phyloP scores from a whole-genome alignment of 2,888 invertebrate genomes.

The Tetramorium bicarinatum region DNA sequence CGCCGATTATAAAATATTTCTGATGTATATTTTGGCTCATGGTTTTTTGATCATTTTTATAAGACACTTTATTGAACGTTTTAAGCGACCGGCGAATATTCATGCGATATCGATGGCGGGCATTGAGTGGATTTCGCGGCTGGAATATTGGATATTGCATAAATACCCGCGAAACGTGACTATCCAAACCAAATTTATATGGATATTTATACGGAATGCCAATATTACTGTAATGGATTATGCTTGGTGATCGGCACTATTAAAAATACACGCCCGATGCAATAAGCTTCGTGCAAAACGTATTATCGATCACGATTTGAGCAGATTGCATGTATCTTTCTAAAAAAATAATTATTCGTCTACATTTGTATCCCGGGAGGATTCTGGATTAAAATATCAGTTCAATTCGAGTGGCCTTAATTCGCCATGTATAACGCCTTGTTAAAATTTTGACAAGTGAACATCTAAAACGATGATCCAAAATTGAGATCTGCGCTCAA shows the following conservation, averaged over 20 bases:
- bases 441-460: background rate
- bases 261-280: slow-evolving; percentile 25
- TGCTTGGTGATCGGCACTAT: slow-evolving; percentile 22
- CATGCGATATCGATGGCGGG: slow-evolving; percentile 31
- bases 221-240: slow-evolving; percentile 45
- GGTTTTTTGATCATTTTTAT: slow-evolving; percentile 23
- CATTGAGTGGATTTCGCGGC: slow-evolving; percentile 43
- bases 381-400: background rate
- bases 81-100: slow-evolving; percentile 44
- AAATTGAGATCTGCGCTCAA: background rate
- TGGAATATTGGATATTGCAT: slow-evolving; percentile 50
- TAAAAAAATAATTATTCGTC: background rate
- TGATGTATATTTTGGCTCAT: background rate
- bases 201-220: slow-evolving; percentile 42
- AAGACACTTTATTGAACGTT: slow-evolving; percentile 43
- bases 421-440: background rate
- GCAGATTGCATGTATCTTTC: background rate
- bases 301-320: background rate
- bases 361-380: background rate
- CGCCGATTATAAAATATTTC: background rate
- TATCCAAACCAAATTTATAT: slow-evolving; percentile 50
- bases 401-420: background rate
- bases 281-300: background rate
- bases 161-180: slow-evolving; percentile 52
- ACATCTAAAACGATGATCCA: background rate